A percentile compares a stretch with the other conserved stretches of the same genome.
Conservation (phyloP, 2,113 vertebrate genomes). For the Columbina picui region DNA sequence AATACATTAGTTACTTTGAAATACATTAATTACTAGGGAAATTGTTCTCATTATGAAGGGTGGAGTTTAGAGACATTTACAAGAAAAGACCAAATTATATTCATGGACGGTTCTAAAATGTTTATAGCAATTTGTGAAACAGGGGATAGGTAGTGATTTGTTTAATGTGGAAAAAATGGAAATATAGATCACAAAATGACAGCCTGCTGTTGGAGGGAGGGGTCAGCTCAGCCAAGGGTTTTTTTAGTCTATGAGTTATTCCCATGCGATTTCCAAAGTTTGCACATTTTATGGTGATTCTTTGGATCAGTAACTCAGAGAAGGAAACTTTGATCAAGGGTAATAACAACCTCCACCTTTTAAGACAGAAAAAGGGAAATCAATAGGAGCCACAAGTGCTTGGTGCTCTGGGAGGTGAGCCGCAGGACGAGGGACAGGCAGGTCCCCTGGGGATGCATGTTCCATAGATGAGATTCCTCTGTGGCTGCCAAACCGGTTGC, state of each 20-base stretch:
- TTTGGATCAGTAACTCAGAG: not conserved
- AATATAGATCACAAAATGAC: not conserved
- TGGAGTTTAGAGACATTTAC: not conserved
- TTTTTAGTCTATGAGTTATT: not conserved
- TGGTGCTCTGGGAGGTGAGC: not conserved
- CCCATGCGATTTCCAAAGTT: not conserved
- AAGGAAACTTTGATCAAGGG: not conserved
- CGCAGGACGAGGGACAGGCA: not conserved
- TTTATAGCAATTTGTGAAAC: not conserved
- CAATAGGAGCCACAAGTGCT: not conserved
- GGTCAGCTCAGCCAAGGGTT: not conserved
- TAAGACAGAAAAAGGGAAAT: not conserved
- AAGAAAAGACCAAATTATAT: not conserved
- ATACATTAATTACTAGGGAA: not conserved
- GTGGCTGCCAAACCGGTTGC: not conserved
- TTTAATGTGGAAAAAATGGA: not conserved
- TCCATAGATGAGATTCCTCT: not conserved
- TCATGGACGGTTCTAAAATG: conserved; percentile 14
- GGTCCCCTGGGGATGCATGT: fast-evolving
- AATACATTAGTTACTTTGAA: not conserved
- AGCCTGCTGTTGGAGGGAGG: not conserved
- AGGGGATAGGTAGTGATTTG: not conserved
- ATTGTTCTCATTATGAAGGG: not conserved
- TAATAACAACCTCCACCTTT: not conserved
- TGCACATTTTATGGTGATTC: not conserved